Percentiles rank a stretch among this genome's conserved stretches.
Evolutionary conservation across 2,888 invertebrate species (phyloP).

Genomic region (Gymnosoma rotundatum): DNA sequence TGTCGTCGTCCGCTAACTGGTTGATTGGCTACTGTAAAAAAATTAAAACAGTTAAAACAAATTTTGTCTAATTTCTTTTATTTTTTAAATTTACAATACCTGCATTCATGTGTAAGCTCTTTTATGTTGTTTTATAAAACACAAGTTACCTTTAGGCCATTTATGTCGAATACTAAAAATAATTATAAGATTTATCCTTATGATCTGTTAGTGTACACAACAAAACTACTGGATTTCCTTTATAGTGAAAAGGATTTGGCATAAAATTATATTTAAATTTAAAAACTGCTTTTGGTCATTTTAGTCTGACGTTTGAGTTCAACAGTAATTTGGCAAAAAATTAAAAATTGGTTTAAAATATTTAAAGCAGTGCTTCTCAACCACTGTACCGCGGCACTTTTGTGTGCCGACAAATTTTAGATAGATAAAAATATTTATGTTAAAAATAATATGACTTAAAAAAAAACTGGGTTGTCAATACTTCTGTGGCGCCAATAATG

Average conservation of each 20-base stretch:
- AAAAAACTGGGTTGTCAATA: too few species aligned
- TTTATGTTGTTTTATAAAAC: neutral
- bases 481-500: too few species aligned
- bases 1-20: slow-evolving; percentile 81
- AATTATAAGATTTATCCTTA: slow-evolving; percentile 53
- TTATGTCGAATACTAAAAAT: slow-evolving; percentile 45
- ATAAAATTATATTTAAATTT: neutral
- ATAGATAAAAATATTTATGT: too few species aligned
- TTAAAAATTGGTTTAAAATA: too few species aligned
- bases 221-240: slow-evolving; percentile 34
- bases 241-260: neutral
- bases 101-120: neutral
- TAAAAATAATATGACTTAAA: too few species aligned
- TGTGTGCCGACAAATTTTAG: too few species aligned
- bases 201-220: slow-evolving; percentile 54
- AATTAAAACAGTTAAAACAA: slow-evolving; percentile 38
- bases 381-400: too few species aligned
- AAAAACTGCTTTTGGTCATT: neutral
- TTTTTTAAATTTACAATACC: too few species aligned
- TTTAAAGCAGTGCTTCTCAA: too few species aligned
- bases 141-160: slow-evolving; percentile 44
- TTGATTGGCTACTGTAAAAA: slow-evolving; percentile 79
- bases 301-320: neutral
- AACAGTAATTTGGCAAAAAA: neutral
- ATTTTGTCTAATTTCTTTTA: slow-evolving; percentile 42